Conservation (phyloP, 2,888 invertebrate species). For the Scaptomyza parva region DNA sequence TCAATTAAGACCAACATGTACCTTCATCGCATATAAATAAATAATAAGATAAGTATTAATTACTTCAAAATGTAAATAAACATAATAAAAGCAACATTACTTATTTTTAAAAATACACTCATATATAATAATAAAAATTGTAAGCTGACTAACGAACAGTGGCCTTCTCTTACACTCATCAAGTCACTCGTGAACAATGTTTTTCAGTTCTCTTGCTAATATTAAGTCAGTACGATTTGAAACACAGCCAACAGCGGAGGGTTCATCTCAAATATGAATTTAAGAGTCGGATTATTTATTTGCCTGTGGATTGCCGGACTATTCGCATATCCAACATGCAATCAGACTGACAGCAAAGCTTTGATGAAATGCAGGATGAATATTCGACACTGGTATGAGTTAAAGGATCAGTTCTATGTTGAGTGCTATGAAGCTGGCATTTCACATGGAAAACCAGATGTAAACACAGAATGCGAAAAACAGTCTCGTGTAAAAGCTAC, state of each 20-base stretch:
- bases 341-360: fast-evolving
- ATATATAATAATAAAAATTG: no score
- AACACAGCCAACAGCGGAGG: neutral
- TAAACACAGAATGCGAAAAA: slow-evolving; percentile 11
- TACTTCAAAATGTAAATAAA: no score
- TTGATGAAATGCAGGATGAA: neutral
- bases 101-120: no score
- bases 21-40: no score
- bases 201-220: no score
- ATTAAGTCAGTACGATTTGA: neutral
- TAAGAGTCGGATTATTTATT: neutral
- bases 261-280: neutral
- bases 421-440: neutral
- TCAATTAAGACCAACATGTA: no score
- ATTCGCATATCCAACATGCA: neutral
- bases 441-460: slow-evolving; percentile 36
- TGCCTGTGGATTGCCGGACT: neutral
- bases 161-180: no score
- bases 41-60: no score
- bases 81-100: no score
- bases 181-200: no score
- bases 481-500: neutral
- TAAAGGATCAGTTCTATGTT: neutral
- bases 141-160: no score
- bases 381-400: slow-evolving; percentile 4